phyloP scores from a whole-genome alignment of 2,113 vertebrate species.

The Neolamprologus variostigma region DNA sequence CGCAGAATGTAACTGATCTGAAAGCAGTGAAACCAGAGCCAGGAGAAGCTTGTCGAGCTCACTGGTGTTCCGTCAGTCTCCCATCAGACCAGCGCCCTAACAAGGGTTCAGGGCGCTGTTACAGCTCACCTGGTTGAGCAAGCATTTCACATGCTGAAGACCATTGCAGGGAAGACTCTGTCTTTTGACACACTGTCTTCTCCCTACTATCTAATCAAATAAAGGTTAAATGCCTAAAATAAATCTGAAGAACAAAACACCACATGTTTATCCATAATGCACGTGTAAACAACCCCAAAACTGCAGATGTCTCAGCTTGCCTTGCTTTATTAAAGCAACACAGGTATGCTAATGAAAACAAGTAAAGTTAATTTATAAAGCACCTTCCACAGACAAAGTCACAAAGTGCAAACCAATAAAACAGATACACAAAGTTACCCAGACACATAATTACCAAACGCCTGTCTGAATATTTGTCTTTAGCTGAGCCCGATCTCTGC shows the following conservation, averaged over 20 bases:
- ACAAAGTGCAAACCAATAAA: neutral
- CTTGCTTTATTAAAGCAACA: neutral
- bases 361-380: neutral
- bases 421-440: neutral
- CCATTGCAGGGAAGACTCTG: neutral
- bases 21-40: neutral
- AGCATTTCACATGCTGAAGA: neutral
- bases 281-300: neutral
- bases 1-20: neutral
- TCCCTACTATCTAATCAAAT: neutral
- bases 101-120: neutral
- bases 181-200: neutral
- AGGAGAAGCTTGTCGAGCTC: neutral
- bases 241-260: neutral
- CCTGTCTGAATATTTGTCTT: neutral
- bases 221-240: neutral
- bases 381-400: neutral
- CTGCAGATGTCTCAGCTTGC: neutral
- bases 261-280: neutral
- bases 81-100: neutral
- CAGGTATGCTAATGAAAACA: neutral
- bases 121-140: neutral
- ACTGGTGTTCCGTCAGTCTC: neutral
- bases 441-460: neutral
- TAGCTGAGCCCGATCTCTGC: neutral